Percentiles rank a stretch among this genome's conserved stretches.
These are phyloP conservation scores for Meloidogyne chitwoodi DNA, from an alignment of 1,140 invertebrate species.

Conservation along the genomic window DNA sequence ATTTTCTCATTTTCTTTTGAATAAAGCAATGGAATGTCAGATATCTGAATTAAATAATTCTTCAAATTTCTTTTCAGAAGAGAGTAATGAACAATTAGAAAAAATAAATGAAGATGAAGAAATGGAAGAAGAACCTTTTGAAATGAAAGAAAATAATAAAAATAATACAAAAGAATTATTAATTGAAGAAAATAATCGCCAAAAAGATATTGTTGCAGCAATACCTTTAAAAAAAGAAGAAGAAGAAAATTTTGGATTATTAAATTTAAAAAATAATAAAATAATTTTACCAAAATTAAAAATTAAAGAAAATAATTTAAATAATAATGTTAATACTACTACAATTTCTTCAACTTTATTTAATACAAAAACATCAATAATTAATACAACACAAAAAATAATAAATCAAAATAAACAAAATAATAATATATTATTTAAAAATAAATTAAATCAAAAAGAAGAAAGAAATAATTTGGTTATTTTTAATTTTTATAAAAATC, in stretches of 20 bases:
- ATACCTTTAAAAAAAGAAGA: not conserved
- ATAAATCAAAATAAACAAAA: not conserved
- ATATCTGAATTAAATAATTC: not conserved
- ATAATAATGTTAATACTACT: not conserved
- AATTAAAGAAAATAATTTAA: not conserved
- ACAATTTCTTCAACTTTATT: not conserved
- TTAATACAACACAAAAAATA: not conserved
- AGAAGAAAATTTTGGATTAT: not conserved
- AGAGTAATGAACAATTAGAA: conserved; percentile 21
- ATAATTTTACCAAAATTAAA: not conserved
- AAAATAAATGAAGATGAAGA: not conserved
- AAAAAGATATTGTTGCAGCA: not conserved
- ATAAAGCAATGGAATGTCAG: conserved; percentile 28
- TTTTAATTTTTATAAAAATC: no score
- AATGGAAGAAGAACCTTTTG: conserved; percentile 3
- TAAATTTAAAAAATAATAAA: not conserved
- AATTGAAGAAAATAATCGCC: not conserved
- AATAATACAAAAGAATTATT: not conserved
- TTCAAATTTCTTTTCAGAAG: not conserved
- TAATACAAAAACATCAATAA: not conserved
- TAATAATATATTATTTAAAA: not conserved
- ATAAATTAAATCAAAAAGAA: not conserved
- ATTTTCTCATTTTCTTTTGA: conserved; percentile 38
- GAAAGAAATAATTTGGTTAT: not conserved
- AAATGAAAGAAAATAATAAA: not conserved